A percentile compares a stretch with the other conserved stretches of the same genome.
These are phyloP conservation scores for Smittia aterrima DNA, from an alignment of 2,888 invertebrate species.

Conservation along the genomic window DNA sequence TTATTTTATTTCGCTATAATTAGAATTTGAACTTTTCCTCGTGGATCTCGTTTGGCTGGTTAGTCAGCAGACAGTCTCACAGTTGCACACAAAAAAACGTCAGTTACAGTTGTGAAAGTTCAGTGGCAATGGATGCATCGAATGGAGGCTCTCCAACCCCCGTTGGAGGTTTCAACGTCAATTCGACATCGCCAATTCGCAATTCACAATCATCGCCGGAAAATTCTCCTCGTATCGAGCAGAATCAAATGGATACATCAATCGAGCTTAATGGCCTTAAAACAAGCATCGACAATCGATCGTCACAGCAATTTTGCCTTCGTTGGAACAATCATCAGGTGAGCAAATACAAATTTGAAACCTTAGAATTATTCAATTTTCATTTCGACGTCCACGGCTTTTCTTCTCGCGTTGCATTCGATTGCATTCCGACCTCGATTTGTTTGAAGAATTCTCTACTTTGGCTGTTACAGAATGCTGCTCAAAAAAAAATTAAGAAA, in stretches of 20 bases:
- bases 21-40: slow-evolving; percentile 40
- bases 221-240: slow-evolving; percentile 9
- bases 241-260: slow-evolving; percentile 30
- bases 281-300: neutral
- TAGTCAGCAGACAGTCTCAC: slow-evolving; percentile 7
- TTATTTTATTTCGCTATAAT: slow-evolving; percentile 31
- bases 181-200: neutral
- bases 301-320: slow-evolving; percentile 67
- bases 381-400: neutral
- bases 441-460: slow-evolving; percentile 36
- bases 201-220: slow-evolving; percentile 16
- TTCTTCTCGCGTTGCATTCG: slow-evolving; percentile 30
- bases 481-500: slow-evolving; percentile 24
- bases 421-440: slow-evolving; percentile 8
- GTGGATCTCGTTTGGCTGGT: slow-evolving; percentile 38
- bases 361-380: neutral
- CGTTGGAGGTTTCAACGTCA: neutral
- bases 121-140: slow-evolving; percentile 9
- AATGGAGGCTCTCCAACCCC: neutral
- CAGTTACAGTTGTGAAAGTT: slow-evolving; percentile 26
- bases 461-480: slow-evolving; percentile 37
- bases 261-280: slow-evolving; percentile 30
- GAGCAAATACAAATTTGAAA: slow-evolving; percentile 46
- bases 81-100: neutral
- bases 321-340: slow-evolving; percentile 83